Percentiles rank a stretch among this genome's conserved stretches.
phyloP scores from a whole-genome alignment of 92 coral and sea anemone species.

The Phymanthus crucifer region DNA sequence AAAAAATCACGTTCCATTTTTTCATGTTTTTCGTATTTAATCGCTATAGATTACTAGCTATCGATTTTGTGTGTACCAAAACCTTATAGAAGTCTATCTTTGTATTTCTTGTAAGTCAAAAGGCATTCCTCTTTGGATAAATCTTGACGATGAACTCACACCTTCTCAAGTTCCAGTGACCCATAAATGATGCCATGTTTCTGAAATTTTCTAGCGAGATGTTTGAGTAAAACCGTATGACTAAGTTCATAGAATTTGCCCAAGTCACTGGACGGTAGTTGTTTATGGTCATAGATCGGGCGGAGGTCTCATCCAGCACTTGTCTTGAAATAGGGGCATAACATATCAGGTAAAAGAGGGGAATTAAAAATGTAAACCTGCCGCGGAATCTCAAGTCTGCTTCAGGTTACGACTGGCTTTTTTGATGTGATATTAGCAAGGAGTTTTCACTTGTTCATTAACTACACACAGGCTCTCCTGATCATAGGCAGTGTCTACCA shows the following conservation, averaged over 20 bases:
- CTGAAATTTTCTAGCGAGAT: not conserved
- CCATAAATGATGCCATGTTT: constrained; percentile 2
- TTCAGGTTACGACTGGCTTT: not conserved
- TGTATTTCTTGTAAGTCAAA: not conserved
- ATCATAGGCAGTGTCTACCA: not conserved
- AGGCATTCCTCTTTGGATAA: not conserved
- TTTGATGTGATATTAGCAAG: not conserved
- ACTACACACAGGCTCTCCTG: not conserved
- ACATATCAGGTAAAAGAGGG: too few species aligned
- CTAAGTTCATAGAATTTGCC: not conserved
- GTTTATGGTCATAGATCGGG: not conserved
- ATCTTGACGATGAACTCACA: not conserved
- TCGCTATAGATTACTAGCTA: not conserved
- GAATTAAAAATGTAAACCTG: too few species aligned
- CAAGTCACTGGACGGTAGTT: not conserved
- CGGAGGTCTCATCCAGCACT: not conserved
- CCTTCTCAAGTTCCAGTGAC: not conserved
- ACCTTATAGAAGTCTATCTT: not conserved
- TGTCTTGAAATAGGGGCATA: not conserved
- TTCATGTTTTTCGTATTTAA: not conserved
- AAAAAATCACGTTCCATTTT: not conserved
- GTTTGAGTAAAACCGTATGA: not conserved
- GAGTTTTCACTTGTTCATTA: not conserved
- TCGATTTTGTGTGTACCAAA: not conserved
- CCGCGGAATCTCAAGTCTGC: too few species aligned